phyloP scores from a whole-genome alignment of 1,140 invertebrate genomes.

The Drosophila teissieri region DNA sequence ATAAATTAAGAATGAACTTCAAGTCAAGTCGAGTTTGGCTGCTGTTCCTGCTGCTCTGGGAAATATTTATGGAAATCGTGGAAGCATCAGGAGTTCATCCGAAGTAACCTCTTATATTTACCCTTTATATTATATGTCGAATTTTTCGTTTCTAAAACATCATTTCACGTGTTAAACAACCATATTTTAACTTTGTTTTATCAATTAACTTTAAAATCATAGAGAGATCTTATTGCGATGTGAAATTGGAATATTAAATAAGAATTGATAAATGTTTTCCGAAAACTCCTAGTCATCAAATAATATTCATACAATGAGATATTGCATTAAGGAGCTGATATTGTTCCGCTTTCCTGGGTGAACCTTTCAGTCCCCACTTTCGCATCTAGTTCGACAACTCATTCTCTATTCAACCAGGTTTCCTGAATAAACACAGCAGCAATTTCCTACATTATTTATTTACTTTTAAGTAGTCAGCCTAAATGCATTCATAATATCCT shows the following conservation, averaged over 20 bases:
- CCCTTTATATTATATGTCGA: neutral
- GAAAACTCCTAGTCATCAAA: neutral
- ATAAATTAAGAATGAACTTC: slow-evolving; percentile 58
- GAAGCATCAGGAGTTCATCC: neutral
- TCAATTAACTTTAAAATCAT: too few species aligned
- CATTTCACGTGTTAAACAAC: too few species aligned
- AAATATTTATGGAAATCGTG: slow-evolving; percentile 18
- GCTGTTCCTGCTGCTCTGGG: slow-evolving; percentile 50
- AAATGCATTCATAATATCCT: slow-evolving; percentile 47
- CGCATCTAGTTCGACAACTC: slow-evolving; percentile 40
- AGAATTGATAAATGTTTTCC: neutral
- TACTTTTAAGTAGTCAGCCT: slow-evolving; percentile 67
- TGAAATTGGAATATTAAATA: neutral
- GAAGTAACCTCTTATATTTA: neutral
- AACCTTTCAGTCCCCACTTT: slow-evolving; percentile 4
- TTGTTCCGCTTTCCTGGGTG: neutral
- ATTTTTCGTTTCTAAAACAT: too few species aligned
- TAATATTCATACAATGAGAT: neutral
- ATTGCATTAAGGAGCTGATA: neutral
- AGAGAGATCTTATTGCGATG: too few species aligned
- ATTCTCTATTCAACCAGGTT: slow-evolving; percentile 28
- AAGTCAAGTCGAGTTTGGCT: slow-evolving; percentile 54
- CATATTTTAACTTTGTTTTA: too few species aligned
- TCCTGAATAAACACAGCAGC: slow-evolving; percentile 54
- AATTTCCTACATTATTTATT: slow-evolving; percentile 75